Evolutionary conservation across 2,797 vertebrate species (phyloP), one percentile per base, ranked within the genome.

Genomic region (Myotis myotis): DNA sequence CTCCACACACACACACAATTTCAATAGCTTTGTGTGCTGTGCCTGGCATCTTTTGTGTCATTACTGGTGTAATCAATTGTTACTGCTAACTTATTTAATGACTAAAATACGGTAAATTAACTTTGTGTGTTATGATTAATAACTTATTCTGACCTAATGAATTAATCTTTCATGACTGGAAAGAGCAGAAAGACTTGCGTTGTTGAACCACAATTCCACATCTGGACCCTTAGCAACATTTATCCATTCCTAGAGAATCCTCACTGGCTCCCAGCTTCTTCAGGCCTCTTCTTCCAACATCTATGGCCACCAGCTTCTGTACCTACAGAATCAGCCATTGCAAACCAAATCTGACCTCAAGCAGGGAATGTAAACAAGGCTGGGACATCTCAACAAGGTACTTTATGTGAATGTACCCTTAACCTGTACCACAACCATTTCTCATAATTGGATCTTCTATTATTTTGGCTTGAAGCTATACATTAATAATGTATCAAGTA

Each of bases 161-260:
- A 95, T 92, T 47, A 74, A 90, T 93, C 22, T 85, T 79, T 83
- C 19, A 36, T 86, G 76, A 76, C 9, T 66, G 41, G 9, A 87
- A 95, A 79, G 25, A 83, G 23, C 71, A 92, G 89, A 80, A 95
- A 84, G 93, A 66, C 71, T 83, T 33, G 62, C 71, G 28, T n/a
- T 74, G 22, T 41, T 88, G n/a, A 92, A 92, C n/a, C 70, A 66
- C 47, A 87, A 22, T 16, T 85, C 49, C 49, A 78, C 78, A 95
- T 64, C 25, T 89, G 80, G 33, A 33, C 25, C 62, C 64, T 87
- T 82, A 64, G 47, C 28, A 94, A 68, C 23, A 1, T 85, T 90
- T 83, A 57, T 84, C 72, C 19, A 76, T 70, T 82, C 28, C 71
- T 79, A 44, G 78, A 83, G 55, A 71, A 53, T 72, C 38, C 23